These are phyloP conservation scores for Notamacropus eugenii DNA, from an alignment of 2,797 vertebrate genomes.

Conservation along the genomic window DNA sequence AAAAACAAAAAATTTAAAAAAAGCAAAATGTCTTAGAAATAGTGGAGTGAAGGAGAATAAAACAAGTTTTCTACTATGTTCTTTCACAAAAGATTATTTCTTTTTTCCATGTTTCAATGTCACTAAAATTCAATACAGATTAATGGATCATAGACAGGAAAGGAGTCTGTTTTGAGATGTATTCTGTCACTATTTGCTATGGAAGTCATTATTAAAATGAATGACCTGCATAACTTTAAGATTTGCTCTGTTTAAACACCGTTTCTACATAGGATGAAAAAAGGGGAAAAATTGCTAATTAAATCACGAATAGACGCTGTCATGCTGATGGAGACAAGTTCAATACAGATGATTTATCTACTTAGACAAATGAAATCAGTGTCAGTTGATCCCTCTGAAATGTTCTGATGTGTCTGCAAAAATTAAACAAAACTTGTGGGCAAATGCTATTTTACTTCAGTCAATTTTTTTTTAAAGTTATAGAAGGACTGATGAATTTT, in stretches of 20 bases:
- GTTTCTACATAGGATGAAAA: slow-evolving; percentile 77
- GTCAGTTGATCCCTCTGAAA: slow-evolving; percentile 87
- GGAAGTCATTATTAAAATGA: slow-evolving; percentile 86
- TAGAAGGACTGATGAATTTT: slow-evolving; percentile 59
- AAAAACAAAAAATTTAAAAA: slow-evolving; percentile 9
- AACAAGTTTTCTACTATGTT: slow-evolving; percentile 50
- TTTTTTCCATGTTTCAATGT: slow-evolving; percentile 68
- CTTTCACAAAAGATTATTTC: slow-evolving; percentile 59
- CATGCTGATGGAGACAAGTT: slow-evolving; percentile 87
- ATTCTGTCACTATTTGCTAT: slow-evolving; percentile 66
- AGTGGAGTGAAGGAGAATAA: slow-evolving; percentile 48
- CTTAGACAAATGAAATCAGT: slow-evolving; percentile 92
- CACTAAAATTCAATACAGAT: slow-evolving; percentile 70
- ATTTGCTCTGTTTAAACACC: slow-evolving; percentile 84
- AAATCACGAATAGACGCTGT: slow-evolving; percentile 88
- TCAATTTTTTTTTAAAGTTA: slow-evolving; percentile 83
- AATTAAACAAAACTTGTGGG: slow-evolving; percentile 76
- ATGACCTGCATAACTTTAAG: slow-evolving; percentile 86
- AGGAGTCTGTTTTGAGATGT: slow-evolving; percentile 56
- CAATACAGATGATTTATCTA: slow-evolving; percentile 91
- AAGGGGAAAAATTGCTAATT: slow-evolving; percentile 86
- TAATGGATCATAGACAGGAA: slow-evolving; percentile 63
- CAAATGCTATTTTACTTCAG: slow-evolving; percentile 88
- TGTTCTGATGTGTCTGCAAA: slow-evolving; percentile 82
- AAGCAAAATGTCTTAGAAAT: background rate